Base-by-base conservation (phyloP, 92 coral and sea anemone genomes). In the Parazoanthus atlanticus region DNA sequence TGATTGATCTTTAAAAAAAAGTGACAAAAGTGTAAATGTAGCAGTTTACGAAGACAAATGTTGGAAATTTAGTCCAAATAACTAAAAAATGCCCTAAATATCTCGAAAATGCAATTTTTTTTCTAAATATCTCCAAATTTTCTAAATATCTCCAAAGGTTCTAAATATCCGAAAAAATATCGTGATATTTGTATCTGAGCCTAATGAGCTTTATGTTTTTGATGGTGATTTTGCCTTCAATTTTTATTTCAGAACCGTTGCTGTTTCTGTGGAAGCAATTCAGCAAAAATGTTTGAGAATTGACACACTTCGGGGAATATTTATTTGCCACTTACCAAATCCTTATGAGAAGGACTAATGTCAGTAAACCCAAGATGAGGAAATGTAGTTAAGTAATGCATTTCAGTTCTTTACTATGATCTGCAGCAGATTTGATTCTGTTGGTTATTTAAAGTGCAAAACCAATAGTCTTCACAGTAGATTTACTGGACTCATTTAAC, bases 11-110 rank as follows among this genome's bases (percentile, higher is more conserved):
- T 69, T 26, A 69, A 69, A 69, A 69, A 69, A 69, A 69, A 69
- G 74, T 69, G 74, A 69, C 15, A 69, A 69, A 69, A 69, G 74
- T 69, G 74, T 69, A 69, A 69, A 69, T 69, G 74, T 69, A 69
- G 74, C 74, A 69, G 74, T 69, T 69, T 69, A 69, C 34, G 74
- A 69, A 69, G 74, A 69, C 74, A 69, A 69, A 8, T 69, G 74
- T 56, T 56, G 65, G 65, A 56, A 56, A 16, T 56, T 56, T 25
- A 56, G 65, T 56, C n/a, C 65, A 56, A 56, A 56, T 56, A 56
- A 56, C 65, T 56, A 56, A 56, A 56, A 56, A 21, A 16, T 56
- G 65, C 65, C 65, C 21, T 21, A 56, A 56, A 56, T 56, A 56
- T 56, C 65, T 56, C 65, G 65, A 56, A 56, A 56, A 0, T 56